Evolutionary conservation across 2,113 vertebrate species (phyloP), one percentile per base, ranked within the genome.

Genomic region (Paedocypris sp.): DNA sequence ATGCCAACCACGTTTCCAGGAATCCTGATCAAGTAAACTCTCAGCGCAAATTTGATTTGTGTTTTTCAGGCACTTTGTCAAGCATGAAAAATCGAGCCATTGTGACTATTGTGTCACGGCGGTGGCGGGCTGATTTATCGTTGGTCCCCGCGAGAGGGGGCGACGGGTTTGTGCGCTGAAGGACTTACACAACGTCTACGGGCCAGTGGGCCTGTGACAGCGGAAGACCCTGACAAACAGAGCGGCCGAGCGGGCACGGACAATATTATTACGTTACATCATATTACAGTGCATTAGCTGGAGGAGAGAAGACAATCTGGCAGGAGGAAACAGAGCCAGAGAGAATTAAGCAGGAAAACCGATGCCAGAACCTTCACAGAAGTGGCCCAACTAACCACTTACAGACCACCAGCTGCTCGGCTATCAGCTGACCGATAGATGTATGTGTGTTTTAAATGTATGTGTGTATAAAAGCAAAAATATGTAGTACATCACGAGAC

Each of bases 221-320:
- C 50, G 50, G 58, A 49, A 2, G 59, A 74, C 69, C 68, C 51
- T 63, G 74, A 74, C 42, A 71, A 74, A 74, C 70, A 79, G 62
- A 64, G 71, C n/a, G 4, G 41, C 45, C 46, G 9, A 39, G 12
- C 39, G 3, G 15, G 1, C 23, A 32, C 45, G 46, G 71, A 79
- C 73, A 69, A 69, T 74, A 73, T 79, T 77, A 85, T 77, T 76
- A 76, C 60, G 65, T 74, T 81, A 71, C 76, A 48, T 29, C n/a
- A n/a, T 54, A 74, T 74, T 70, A 72, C 57, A 60, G 53, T 35
- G 63, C 64, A 60, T 70, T 64, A 38, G 71, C 60, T 60, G 62
- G 68, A 59, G 38, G 71, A 77, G n/a, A 77, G 80, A 78, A 69
- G 76, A 81, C 75, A 76, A 78, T 76, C 77, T 70, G 45, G 16